Evolutionary conservation across 2,888 invertebrate species (phyloP), one percentile per base, ranked within the genome.

Genomic region (Lasioglossum figueresi): DNA sequence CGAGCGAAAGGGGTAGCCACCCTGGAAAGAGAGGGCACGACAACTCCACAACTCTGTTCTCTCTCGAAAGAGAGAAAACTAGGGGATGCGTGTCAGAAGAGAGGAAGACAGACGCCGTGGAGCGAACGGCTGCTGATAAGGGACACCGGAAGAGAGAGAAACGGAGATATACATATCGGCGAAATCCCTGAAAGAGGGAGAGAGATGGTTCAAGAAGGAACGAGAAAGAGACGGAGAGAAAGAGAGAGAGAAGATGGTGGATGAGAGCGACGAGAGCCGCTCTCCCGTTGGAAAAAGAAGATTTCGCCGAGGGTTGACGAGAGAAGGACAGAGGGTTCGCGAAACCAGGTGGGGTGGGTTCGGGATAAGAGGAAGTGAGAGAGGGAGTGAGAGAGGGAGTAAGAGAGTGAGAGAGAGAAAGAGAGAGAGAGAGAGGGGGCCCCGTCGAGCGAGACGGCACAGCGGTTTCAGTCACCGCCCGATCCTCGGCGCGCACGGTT

Each of bases 381-480:
- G 88, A 83, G 84, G 79, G 82, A 73, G 82, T 74, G 71, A 34
- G 85, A 68, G 87, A 83, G 84, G 27, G 86, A 78, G 80, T 37
- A 86, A 79, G 75, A 66, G 87, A 71, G 78, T 34, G 85, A 68
- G 87, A 6, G 37, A n/a, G n/a, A n/a, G n/a, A n/a, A n/a, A 52
- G 83, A 84, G 77, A 10, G 83, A 73, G 83, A 76, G 77, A 37
- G 85, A 68, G 88, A 88, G 83, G 84, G 85, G 88, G 87, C 78
- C 74, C 83, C 82, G 83, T 82, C 66, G 84, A 85, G 89, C 87
- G 83, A 88, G 89, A 89, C 82, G 82, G 85, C 78, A 88, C 79
- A 86, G 88, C 59, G 86, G 89, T 91, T 91, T 94, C 94, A 94
- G 94, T 94, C 94, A 93, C 94, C 94, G 94, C 94, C 94, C 94